Conservation (phyloP, 2,113 vertebrate species). For the Antigone vipio region DNA sequence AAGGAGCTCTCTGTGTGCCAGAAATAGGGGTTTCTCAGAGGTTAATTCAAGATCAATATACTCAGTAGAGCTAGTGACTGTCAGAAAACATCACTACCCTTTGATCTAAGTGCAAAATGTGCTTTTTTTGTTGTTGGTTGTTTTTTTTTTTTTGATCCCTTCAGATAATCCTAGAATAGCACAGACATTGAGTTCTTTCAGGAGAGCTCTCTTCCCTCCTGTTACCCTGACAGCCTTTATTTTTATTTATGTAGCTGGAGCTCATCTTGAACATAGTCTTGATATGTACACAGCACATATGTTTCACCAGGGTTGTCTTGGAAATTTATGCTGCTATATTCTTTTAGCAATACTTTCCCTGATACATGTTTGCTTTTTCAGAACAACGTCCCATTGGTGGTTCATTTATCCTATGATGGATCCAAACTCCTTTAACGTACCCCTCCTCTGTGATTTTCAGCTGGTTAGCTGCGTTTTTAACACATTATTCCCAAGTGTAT, state of each 20-base stretch:
- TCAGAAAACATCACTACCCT: background rate
- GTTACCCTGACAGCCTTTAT: background rate
- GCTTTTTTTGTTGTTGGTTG: background rate
- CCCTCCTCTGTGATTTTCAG: background rate
- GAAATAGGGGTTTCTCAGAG: background rate
- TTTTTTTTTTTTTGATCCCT: background rate
- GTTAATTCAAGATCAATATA: background rate
- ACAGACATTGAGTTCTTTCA: background rate
- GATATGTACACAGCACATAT: background rate
- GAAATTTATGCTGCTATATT: background rate
- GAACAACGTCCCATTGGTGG: rapidly evolving
- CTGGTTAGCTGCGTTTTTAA: background rate
- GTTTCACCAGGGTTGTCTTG: background rate
- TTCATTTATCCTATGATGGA: background rate
- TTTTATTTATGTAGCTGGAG: background rate
- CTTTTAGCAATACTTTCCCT: background rate
- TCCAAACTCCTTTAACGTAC: background rate
- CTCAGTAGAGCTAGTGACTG: background rate
- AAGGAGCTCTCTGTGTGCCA: background rate
- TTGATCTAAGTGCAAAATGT: background rate
- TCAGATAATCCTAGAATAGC: background rate
- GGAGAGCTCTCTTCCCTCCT: background rate
- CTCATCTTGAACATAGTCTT: background rate
- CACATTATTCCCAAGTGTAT: background rate
- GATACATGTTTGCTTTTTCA: background rate